Conservation (phyloP, 2,113 vertebrate species). For the Serinus canaria region DNA sequence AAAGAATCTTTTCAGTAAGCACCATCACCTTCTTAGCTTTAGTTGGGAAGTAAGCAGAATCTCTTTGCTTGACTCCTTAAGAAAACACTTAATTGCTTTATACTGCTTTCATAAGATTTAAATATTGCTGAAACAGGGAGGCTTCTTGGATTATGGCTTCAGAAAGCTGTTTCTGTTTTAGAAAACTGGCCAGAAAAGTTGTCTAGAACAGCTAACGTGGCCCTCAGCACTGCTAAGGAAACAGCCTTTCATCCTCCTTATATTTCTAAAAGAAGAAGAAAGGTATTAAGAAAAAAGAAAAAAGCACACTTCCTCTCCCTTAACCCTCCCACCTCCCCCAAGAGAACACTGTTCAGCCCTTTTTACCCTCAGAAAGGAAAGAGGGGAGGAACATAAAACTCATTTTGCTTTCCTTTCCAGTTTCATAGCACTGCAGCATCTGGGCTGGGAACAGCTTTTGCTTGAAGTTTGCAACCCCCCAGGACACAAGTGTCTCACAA, state of each 20-base stretch:
- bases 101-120: constrained; percentile 7
- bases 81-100: background rate
- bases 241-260: background rate
- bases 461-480: background rate
- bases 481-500: background rate
- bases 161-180: background rate
- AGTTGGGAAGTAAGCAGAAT: background rate
- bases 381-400: background rate
- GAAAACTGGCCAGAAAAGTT: constrained; percentile 4
- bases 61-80: background rate
- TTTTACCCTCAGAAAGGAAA: background rate
- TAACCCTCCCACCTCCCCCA: no score
- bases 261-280: background rate
- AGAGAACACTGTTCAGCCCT: background rate
- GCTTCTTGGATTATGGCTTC: constrained; percentile 3
- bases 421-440: background rate
- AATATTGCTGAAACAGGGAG: background rate
- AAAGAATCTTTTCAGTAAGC: background rate
- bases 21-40: background rate
- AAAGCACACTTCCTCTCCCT: background rate
- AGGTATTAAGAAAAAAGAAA: background rate
- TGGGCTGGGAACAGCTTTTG: background rate
- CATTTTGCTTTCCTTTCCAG: background rate
- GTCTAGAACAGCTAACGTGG: background rate
- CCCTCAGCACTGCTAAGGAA: background rate